Conservation (phyloP, 2,797 vertebrate genomes). For the Rousettus madagascariensis region DNA sequence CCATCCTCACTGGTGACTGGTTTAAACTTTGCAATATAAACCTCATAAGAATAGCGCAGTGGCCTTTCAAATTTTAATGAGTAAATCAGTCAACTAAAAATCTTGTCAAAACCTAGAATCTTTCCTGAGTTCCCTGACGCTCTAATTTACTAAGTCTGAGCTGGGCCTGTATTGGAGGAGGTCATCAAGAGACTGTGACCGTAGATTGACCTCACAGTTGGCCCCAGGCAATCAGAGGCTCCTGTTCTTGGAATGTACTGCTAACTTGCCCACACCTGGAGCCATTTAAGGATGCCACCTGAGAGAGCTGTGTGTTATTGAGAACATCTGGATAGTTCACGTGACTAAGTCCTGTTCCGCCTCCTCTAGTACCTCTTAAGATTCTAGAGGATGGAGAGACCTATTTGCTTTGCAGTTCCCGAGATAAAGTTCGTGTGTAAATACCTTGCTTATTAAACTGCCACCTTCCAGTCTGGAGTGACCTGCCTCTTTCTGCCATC, state of each 20-base stretch:
- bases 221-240: neutral
- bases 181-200: neutral
- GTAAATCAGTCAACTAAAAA: neutral
- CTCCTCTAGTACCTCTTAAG: neutral
- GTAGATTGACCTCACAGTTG: neutral
- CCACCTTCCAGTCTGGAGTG: neutral
- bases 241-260: neutral
- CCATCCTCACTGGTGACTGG: neutral
- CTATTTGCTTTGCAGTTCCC: neutral
- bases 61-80: neutral
- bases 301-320: neutral
- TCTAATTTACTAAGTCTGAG: neutral
- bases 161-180: neutral
- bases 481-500: neutral
- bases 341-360: neutral
- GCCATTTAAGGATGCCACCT: neutral
- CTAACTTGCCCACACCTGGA: neutral
- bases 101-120: neutral
- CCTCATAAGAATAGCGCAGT: neutral
- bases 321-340: neutral
- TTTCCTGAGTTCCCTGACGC: neutral
- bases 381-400: neutral
- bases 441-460: neutral
- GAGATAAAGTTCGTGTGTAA: neutral
- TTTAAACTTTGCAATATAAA: neutral